Base-by-base conservation (phyloP, 2,888 invertebrate genomes). In the Adelphocoris suturalis region DNA sequence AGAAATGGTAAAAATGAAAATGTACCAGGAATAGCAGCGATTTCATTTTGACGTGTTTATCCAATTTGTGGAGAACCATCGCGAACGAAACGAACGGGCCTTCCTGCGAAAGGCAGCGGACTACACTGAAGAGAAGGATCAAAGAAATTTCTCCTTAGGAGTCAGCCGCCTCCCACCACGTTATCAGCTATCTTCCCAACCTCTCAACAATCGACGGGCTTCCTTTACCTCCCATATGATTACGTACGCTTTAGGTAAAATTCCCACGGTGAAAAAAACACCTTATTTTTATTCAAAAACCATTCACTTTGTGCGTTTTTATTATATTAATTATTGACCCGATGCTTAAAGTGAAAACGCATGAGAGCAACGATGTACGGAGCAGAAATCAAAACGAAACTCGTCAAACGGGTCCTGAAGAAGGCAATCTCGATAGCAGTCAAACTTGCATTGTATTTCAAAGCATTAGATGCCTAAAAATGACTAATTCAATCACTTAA, bases 1-100 rank as follows among this genome's bases (percentile, higher is more conserved):
- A 37, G 37, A 37, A 37, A 37, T 7, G 37, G 2, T 37, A 7
- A 37, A 37, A 37, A 37, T 37, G 37, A 37, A 37, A 37, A 37
- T 23, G 89, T 90, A 92, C 92, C 91, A 90, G 84, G 85, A 91
- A 90, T 19, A 91, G 89, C 13, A 91, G 90, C 47, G 91, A 91
- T 90, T 91, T 92, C 75, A 91, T 88, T 91, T 92, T 91, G 75
- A 90, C 82, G 75, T 90, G 82, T 88, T 91, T 91, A 86, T 90
- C 90, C 90, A 90, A 90, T 86, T 91, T 90, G 89, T 91, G 89
- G n/a, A 91, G 89, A 68, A 91, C 90, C 90, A 90, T 91, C 85
- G 88, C 90, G 80, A 76, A 86, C 81, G 57, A 27, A 80, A 80
- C n/a, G 76, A 48, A 86, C 84, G 37, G 85, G 75, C 76, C 76